phyloP scores from a whole-genome alignment of 2,113 vertebrate species.

The Callorhinus ursinus region DNA sequence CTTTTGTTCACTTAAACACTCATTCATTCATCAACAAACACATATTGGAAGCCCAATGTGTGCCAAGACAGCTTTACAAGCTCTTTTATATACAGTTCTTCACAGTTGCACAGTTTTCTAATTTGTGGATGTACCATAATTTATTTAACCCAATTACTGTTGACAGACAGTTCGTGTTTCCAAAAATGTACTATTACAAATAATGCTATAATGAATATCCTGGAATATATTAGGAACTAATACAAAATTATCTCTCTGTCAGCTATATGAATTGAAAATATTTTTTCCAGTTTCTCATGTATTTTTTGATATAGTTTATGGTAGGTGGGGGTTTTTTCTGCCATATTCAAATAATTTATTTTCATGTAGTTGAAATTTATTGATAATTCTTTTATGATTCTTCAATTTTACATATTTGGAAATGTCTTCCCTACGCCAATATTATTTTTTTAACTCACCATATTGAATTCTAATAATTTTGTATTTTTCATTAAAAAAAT shows the following conservation, averaged over 20 bases:
- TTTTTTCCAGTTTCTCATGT: not conserved
- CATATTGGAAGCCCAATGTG: not conserved
- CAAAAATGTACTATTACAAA: not conserved
- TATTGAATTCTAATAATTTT: slow-evolving; percentile 25
- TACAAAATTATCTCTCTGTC: not conserved
- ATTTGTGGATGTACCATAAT: not conserved
- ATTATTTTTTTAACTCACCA: not conserved
- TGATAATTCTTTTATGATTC: not conserved
- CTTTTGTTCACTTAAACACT: not conserved
- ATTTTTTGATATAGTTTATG: not conserved
- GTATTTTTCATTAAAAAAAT: slow-evolving; percentile 29
- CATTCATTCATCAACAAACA: not conserved
- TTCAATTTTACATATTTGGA: slow-evolving; percentile 24
- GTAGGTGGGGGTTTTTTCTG: not conserved
- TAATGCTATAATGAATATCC: not conserved
- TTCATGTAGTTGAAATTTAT: not conserved
- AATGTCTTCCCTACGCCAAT: not conserved
- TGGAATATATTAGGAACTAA: not conserved
- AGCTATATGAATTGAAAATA: not conserved
- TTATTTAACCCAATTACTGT: not conserved
- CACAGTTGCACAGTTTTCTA: not conserved
- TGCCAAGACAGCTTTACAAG: not conserved
- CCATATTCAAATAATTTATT: not conserved
- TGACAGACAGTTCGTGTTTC: not conserved
- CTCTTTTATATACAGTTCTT: not conserved